Base-by-base conservation (phyloP, 2,113 vertebrate genomes). In the Dascyllus trimaculatus region DNA sequence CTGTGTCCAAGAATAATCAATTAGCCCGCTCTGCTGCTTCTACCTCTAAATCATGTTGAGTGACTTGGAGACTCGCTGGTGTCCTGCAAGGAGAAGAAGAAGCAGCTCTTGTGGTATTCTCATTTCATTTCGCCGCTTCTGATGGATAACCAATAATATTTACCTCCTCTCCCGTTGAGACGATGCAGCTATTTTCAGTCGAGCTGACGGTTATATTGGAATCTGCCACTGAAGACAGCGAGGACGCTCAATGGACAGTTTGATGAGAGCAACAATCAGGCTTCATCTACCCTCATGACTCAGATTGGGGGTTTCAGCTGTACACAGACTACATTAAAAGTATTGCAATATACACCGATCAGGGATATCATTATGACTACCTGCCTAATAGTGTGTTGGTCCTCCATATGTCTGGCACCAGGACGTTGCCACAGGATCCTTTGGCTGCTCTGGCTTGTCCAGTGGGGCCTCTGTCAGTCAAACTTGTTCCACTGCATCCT, bases 1-100 rank as follows among this genome's bases (percentile, higher is more conserved):
- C 32, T 71, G 43, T 58, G 25, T 25, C 56, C 54, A 65, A 64
- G 56, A 73, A 75, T 69, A 89, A 88, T 91, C 83, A 84, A 85
- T 86, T 81, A 69, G 54, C 64, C 61, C 38, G 56, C 35, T 69
- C 48, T 60, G 66, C 59, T 40, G 54, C 38, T 81, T 84, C 78
- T 46, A 51, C 46, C 74, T 56, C 49, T 35, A 65, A 64, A 65
- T 78, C 22, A 80, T 65, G 69, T 52, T 32, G 67, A 86, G 66
- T 78, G 71, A 82, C 72, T 73, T 26, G 58, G 67, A 85, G 79
- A 46, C 24, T 15, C 59, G 49, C n/a, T 6, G 63, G 40, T 48
- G n/a, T 65, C 80, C 70, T 43, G 26, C n/a, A 22, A 35, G 32
- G 9, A 35, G 51, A 45, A 49, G 25, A 40, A 43, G 46, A 60